Percentiles rank a stretch among this genome's conserved stretches.
These are phyloP conservation scores for Speoplatyrhinus poulsoni DNA, from an alignment of 2,113 vertebrate species.

Conservation along the genomic window DNA sequence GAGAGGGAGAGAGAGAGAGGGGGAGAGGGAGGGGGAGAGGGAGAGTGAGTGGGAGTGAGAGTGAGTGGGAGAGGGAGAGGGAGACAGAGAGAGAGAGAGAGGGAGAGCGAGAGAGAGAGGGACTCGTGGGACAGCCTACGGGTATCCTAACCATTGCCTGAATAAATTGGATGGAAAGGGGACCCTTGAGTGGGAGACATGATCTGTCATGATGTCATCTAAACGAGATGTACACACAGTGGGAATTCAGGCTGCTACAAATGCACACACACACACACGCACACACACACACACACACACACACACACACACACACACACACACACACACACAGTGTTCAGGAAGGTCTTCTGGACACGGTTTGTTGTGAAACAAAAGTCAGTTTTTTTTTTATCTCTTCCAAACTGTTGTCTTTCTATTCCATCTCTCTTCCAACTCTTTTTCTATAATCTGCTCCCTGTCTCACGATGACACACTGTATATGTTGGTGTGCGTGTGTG, in stretches of 20 bases:
- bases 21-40: constrained; percentile 45
- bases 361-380: constrained; percentile 23
- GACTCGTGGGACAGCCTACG: constrained; percentile 58
- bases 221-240: constrained; percentile 55
- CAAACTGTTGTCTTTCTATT: neutral
- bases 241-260: constrained; percentile 46
- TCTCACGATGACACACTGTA: neutral
- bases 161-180: constrained; percentile 72
- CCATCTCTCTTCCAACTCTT: neutral
- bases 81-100: constrained; percentile 13
- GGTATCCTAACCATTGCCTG: constrained; percentile 58
- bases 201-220: constrained; percentile 73
- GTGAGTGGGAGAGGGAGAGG: constrained; percentile 25
- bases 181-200: constrained; percentile 56
- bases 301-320: constrained; percentile 8
- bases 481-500: neutral
- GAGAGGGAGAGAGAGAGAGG: constrained; percentile 23
- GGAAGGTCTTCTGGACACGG: constrained; percentile 31
- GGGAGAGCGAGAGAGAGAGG: constrained; percentile 46
- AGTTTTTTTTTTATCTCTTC: neutral
- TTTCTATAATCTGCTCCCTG: neutral
- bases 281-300: neutral
- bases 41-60: constrained; percentile 24
- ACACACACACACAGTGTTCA: neutral
- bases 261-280: constrained; percentile 7